Evolutionary conservation across 2,888 invertebrate species (phyloP).

Genomic region (Melipona bicolor): DNA sequence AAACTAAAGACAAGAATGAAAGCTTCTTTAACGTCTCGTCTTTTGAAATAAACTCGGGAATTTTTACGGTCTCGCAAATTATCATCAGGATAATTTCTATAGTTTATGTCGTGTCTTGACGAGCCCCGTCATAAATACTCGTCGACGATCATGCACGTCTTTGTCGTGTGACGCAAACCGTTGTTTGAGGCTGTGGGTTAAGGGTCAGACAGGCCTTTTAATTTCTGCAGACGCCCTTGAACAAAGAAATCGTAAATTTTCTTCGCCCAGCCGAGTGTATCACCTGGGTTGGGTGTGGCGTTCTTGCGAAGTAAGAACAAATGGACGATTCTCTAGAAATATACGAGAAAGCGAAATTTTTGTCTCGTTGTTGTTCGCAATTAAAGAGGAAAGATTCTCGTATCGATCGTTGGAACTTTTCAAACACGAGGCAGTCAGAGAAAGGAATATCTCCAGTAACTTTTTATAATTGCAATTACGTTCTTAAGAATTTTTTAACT

Average conservation of each 20-base stretch:
- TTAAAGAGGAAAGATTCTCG: neutral
- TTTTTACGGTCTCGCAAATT: neutral
- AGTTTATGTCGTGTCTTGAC: slow-evolving; percentile 26
- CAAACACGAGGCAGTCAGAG: no score
- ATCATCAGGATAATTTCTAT: neutral
- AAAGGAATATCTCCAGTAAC: no score
- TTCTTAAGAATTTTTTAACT: no score
- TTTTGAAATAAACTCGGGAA: neutral
- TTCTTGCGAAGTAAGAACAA: slow-evolving; percentile 31
- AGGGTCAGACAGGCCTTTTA: slow-evolving; percentile 60
- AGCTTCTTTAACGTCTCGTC: neutral
- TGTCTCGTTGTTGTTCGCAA: neutral
- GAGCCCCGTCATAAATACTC: slow-evolving; percentile 52
- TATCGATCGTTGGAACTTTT: neutral
- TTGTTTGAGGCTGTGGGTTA: slow-evolving; percentile 45
- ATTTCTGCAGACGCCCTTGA: slow-evolving; percentile 63
- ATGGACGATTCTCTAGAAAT: slow-evolving; percentile 18
- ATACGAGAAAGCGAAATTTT: neutral
- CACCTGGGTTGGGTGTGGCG: slow-evolving; percentile 54
- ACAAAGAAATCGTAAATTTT: slow-evolving; percentile 72
- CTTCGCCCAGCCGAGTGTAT: slow-evolving; percentile 38
- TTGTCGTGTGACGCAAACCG: slow-evolving; percentile 45
- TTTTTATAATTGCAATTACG: no score
- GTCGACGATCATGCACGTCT: slow-evolving; percentile 37
- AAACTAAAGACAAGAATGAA: no score